Evolutionary conservation across 1,140 invertebrate genomes (phyloP).

Genomic region (Drosophila grimshawi): DNA sequence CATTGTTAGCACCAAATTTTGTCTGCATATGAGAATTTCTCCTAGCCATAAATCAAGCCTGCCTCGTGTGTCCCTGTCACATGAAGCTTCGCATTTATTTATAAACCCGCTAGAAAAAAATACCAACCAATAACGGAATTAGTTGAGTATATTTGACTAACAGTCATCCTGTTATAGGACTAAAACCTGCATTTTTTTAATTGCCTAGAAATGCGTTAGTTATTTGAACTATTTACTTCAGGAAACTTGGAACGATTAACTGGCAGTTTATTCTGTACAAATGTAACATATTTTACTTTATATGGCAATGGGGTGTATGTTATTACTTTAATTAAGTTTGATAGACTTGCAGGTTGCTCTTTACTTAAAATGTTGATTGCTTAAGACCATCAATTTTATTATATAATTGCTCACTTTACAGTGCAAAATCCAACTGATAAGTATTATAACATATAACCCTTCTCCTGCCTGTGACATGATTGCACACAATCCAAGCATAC

Average conservation of each 20-base stretch:
- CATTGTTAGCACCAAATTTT: conserved; percentile 19
- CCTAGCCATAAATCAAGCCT: conserved; percentile 61
- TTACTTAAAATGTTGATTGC: no score
- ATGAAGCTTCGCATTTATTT: conserved; percentile 67
- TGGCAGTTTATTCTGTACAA: no score
- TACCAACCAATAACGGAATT: background rate
- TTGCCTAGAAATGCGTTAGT: no score
- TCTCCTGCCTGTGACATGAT: background rate
- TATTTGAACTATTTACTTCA: no score
- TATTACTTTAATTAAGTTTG: no score
- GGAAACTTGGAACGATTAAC: no score
- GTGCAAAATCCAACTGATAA: background rate
- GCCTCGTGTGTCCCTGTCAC: conserved; percentile 45
- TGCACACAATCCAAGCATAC: background rate
- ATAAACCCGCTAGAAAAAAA: conserved; percentile 45
- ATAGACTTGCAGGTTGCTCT: no score
- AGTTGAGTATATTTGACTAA: background rate
- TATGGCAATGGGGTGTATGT: no score
- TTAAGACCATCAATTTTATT: no score
- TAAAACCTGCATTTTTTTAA: background rate
- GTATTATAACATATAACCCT: background rate
- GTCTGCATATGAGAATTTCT: conserved; percentile 26
- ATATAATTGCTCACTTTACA: no score
- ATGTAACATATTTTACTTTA: no score
- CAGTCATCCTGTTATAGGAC: background rate